Conservation (phyloP, 2,888 invertebrate genomes). For the Tiliacea citrago region DNA sequence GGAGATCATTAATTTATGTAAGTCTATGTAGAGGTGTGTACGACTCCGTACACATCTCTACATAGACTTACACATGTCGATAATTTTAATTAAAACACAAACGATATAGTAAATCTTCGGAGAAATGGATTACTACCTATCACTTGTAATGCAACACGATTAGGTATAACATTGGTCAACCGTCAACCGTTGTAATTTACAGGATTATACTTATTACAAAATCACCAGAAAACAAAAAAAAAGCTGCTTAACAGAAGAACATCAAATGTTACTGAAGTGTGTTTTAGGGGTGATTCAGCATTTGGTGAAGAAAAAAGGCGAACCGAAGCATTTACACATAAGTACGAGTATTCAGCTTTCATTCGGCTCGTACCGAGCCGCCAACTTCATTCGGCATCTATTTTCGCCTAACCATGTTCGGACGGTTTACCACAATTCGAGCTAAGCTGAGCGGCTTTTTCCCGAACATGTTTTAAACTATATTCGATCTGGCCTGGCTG, state of each 20-base stretch:
- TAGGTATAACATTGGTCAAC: neutral
- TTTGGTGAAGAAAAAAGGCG: neutral
- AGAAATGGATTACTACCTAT: neutral
- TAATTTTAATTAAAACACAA: neutral
- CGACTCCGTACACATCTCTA: too few species aligned
- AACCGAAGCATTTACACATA: neutral
- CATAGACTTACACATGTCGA: too few species aligned
- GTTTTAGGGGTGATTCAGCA: too few species aligned
- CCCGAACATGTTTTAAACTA: neutral
- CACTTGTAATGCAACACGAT: neutral
- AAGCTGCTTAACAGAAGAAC: neutral
- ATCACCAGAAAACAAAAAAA: neutral
- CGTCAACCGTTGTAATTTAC: neutral
- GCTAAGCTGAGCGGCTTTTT: neutral
- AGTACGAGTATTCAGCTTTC: neutral
- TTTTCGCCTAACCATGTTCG: neutral
- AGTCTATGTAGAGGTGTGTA: too few species aligned
- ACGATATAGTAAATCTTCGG: neutral
- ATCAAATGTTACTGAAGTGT: neutral
- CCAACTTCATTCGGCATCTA: neutral
- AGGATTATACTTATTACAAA: neutral
- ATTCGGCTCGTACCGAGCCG: neutral
- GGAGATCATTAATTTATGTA: constrained; percentile 44
- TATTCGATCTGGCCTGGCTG: neutral
- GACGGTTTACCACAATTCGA: neutral